Evolutionary conservation across 2,888 invertebrate genomes (phyloP).

Genomic region (Diploptera punctata): DNA sequence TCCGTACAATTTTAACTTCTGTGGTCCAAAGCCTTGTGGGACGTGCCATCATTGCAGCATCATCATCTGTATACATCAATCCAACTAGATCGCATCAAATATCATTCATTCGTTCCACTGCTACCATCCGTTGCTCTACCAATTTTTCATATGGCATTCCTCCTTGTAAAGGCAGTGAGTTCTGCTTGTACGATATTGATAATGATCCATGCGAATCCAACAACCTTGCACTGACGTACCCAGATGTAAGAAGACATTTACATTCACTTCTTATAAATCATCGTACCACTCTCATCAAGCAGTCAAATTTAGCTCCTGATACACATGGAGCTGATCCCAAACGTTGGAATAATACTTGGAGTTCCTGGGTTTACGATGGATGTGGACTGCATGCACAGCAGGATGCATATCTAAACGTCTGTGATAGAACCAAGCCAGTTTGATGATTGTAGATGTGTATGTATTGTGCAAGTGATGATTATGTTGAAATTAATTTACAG

Average conservation of each 20-base stretch:
- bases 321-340: conserved; percentile 69
- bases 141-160: conserved; percentile 36
- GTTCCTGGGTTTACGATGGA: conserved; percentile 60
- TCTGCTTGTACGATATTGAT: conserved; percentile 78
- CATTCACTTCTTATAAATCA: conserved; percentile 60
- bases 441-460: background rate
- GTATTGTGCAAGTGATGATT: too few relatives aligned
- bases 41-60: conserved; percentile 47
- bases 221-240: conserved; percentile 60
- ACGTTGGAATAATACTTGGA: conserved; percentile 75
- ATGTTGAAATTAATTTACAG: too few relatives aligned
- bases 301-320: conserved; percentile 61
- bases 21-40: conserved; percentile 55
- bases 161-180: conserved; percentile 49
- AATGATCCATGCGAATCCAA: conserved; percentile 81
- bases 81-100: conserved; percentile 20
- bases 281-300: conserved; percentile 61
- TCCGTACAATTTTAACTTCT: conserved; percentile 55
- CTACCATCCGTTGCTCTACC: conserved; percentile 35
- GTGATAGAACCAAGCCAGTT: background rate
- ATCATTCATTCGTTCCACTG: conserved; percentile 34
- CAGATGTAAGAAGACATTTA: conserved; percentile 60
- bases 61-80: conserved; percentile 10
- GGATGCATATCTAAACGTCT: background rate
- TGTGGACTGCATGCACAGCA: background rate